A percentile compares a stretch with the other conserved stretches of the same genome.
Evolutionary conservation across 2,797 vertebrate species (phyloP).

Genomic region (Gorsachius magnificus): DNA sequence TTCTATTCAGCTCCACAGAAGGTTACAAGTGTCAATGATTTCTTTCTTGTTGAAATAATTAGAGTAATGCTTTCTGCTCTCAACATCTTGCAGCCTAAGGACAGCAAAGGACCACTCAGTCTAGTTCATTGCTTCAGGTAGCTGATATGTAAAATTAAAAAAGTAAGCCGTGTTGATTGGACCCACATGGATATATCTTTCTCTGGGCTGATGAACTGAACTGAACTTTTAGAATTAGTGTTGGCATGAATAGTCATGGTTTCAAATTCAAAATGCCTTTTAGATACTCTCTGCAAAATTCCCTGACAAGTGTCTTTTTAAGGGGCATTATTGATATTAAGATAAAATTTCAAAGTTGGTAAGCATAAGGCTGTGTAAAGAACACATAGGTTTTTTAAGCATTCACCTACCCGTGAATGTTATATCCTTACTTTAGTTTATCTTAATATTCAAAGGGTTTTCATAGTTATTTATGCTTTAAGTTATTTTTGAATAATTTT

Average conservation of each 20-base stretch:
- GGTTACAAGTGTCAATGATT: not conserved
- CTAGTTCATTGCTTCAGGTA: not conserved
- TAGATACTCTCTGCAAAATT: not conserved
- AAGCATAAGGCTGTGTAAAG: not conserved
- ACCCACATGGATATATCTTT: not conserved
- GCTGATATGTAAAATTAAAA: not conserved
- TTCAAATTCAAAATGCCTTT: not conserved
- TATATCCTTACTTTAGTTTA: not conserved
- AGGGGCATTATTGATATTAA: not conserved
- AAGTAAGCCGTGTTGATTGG: not conserved
- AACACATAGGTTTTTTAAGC: not conserved
- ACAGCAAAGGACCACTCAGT: not conserved
- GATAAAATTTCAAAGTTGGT: not conserved
- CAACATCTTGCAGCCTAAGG: slow-evolving; percentile 1
- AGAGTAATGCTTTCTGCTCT: not conserved
- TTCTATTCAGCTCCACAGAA: not conserved
- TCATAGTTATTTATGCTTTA: not conserved
- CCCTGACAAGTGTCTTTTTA: not conserved
- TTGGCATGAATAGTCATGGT: not conserved
- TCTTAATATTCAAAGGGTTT: not conserved
- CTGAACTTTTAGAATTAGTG: not conserved
- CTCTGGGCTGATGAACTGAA: not conserved
- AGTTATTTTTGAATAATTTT: not conserved
- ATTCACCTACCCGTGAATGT: not conserved
- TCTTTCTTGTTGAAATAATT: slow-evolving; percentile 9